Percentiles rank a stretch among this genome's conserved stretches.
phyloP scores from a whole-genome alignment of 2,113 vertebrate species.

The Erythrolamprus reginae region DNA sequence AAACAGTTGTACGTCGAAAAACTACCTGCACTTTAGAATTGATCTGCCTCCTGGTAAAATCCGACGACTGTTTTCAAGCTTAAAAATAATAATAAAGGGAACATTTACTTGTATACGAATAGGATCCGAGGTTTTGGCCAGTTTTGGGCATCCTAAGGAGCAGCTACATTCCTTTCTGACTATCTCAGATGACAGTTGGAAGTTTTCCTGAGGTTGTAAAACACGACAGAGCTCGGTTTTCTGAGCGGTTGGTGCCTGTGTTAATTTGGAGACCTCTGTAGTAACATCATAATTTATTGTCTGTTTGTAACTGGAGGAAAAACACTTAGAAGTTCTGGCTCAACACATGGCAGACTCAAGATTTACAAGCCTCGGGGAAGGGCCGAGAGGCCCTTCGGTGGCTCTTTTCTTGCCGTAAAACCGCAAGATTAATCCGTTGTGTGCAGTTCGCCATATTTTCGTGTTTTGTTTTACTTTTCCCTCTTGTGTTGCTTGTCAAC shows the following conservation, averaged over 20 bases:
- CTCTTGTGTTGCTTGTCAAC: conserved; percentile 30
- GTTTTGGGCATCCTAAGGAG: neutral
- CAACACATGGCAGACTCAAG: conserved; percentile 11
- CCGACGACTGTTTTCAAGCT: neutral
- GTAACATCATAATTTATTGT: conserved; percentile 49
- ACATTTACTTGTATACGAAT: neutral
- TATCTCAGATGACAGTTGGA: neutral
- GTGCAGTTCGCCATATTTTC: conserved; percentile 36
- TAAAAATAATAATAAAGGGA: neutral
- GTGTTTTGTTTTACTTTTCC: conserved; percentile 25
- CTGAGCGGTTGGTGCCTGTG: neutral
- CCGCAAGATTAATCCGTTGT: conserved; percentile 23
- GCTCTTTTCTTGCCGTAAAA: conserved; percentile 34
- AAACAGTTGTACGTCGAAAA: neutral
- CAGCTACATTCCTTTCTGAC: neutral
- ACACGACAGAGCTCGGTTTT: neutral
- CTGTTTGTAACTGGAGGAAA: conserved; percentile 35
- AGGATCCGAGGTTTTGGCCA: neutral
- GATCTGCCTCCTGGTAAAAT: neutral
- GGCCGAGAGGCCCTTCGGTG: conserved; percentile 32
- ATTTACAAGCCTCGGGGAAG: conserved; percentile 41
- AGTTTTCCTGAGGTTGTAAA: neutral
- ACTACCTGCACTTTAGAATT: neutral
- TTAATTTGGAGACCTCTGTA: conserved; percentile 1
- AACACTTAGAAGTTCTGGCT: conserved; percentile 47